Conservation (phyloP, 2,797 vertebrate species). For the Syndactyla subalaris region DNA sequence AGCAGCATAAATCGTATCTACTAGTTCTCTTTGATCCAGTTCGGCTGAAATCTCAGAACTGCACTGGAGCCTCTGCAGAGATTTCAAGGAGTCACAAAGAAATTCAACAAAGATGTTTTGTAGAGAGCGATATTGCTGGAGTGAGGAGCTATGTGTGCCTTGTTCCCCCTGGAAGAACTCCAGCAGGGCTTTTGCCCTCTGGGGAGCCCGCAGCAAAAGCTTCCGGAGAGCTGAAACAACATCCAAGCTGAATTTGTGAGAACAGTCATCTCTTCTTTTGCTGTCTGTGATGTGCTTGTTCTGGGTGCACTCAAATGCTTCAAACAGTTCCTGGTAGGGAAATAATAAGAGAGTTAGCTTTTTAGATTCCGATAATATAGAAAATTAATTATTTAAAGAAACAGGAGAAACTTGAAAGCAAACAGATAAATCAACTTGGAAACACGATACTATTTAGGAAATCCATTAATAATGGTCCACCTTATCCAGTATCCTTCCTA, state of each 20-base stretch:
- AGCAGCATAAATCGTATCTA: constrained; percentile 81
- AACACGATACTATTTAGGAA: neutral
- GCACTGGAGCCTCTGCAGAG: constrained; percentile 65
- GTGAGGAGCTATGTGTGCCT: neutral
- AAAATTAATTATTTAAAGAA: neutral
- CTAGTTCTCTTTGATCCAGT: constrained; percentile 39
- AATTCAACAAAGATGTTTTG: constrained; percentile 85
- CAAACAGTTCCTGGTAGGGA: constrained; percentile 85
- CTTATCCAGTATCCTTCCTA: neutral
- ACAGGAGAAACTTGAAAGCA: neutral
- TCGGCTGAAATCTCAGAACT: constrained; percentile 30
- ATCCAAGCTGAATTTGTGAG: constrained; percentile 70
- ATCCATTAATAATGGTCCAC: neutral
- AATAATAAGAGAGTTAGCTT: neutral
- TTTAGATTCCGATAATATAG: neutral
- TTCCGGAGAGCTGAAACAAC: constrained; percentile 81
- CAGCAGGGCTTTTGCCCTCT: constrained; percentile 82
- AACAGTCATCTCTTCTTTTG: constrained; percentile 54
- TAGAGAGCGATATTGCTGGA: constrained; percentile 60
- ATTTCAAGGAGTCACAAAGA: constrained; percentile 79
- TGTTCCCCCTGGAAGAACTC: constrained; percentile 77
- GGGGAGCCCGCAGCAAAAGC: constrained; percentile 80
- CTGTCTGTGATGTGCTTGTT: constrained; percentile 44
- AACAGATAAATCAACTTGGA: neutral
- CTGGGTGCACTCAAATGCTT: constrained; percentile 76